phyloP scores from a whole-genome alignment of 2,797 vertebrate genomes.

The Brachymystax lenok region DNA sequence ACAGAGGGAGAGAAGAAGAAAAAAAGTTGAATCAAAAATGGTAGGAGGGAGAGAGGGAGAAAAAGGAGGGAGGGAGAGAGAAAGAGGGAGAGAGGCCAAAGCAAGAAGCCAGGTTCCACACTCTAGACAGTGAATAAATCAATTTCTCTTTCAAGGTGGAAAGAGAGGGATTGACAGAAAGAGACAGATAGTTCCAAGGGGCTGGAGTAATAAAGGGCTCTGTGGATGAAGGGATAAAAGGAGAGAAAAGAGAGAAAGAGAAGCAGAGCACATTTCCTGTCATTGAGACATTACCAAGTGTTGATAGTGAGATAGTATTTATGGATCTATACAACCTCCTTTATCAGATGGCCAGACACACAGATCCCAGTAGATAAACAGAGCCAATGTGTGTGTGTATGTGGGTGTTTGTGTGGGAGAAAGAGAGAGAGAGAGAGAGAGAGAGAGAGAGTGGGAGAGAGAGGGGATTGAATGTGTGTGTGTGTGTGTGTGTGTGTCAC shows the following conservation, averaged over 20 bases:
- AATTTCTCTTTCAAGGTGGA: background rate
- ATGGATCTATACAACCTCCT: constrained; percentile 28
- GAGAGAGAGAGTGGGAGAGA: background rate
- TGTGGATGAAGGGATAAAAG: background rate
- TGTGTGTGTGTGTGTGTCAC: no score
- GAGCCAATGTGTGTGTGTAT: constrained; percentile 24
- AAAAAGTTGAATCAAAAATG: no score
- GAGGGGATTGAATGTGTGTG: no score
- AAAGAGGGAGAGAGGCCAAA: background rate
- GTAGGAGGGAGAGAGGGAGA: no score
- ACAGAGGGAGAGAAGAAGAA: no score
- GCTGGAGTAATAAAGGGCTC: background rate
- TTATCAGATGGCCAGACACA: constrained; percentile 56
- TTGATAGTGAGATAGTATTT: constrained; percentile 26
- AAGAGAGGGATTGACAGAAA: background rate
- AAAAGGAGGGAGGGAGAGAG: background rate
- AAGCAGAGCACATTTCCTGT: constrained; percentile 57
- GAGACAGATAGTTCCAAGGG: background rate
- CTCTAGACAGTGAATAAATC: background rate
- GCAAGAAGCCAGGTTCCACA: background rate
- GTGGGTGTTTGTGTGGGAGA: background rate
- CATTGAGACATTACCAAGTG: constrained; percentile 17
- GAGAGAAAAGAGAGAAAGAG: constrained; percentile 32
- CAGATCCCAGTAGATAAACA: constrained; percentile 53
- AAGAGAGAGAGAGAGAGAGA: background rate